Conservation (phyloP, 2,113 vertebrate species). For the Lophotis ruficrista region DNA sequence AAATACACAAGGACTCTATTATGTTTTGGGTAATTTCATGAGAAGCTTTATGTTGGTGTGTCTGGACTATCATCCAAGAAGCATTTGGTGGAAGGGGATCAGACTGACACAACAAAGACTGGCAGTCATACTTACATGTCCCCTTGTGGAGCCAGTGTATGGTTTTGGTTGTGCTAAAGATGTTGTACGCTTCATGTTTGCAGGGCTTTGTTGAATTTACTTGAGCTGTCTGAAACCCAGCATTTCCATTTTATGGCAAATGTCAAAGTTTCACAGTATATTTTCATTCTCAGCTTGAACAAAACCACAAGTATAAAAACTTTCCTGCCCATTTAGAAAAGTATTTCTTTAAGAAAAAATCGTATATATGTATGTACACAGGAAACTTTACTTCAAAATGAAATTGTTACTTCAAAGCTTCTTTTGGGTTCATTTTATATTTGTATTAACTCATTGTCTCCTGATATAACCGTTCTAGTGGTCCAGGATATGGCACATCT, state of each 20-base stretch:
- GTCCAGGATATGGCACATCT: not conserved
- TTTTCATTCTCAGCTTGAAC: not conserved
- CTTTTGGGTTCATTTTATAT: not conserved
- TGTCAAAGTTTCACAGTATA: accelerated
- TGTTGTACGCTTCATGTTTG: not conserved
- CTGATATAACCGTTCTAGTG: not conserved
- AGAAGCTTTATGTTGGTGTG: not conserved
- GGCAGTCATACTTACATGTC: not conserved
- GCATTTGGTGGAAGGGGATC: not conserved
- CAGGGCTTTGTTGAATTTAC: not conserved
- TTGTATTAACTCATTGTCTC: not conserved
- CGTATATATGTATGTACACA: not conserved
- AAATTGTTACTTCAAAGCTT: not conserved
- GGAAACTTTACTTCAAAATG: not conserved
- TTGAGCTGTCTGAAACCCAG: not conserved
- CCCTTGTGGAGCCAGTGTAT: not conserved
- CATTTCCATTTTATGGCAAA: not conserved
- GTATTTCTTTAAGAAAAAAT: not conserved
- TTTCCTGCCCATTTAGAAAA: not conserved
- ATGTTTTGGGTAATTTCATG: not conserved
- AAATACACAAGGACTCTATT: not conserved
- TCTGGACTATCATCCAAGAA: not conserved
- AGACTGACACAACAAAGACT: not conserved
- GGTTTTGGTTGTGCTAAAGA: not conserved
- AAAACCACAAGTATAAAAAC: not conserved